phyloP scores from a whole-genome alignment of 1,140 invertebrate species.

The Pantala flavescens region DNA sequence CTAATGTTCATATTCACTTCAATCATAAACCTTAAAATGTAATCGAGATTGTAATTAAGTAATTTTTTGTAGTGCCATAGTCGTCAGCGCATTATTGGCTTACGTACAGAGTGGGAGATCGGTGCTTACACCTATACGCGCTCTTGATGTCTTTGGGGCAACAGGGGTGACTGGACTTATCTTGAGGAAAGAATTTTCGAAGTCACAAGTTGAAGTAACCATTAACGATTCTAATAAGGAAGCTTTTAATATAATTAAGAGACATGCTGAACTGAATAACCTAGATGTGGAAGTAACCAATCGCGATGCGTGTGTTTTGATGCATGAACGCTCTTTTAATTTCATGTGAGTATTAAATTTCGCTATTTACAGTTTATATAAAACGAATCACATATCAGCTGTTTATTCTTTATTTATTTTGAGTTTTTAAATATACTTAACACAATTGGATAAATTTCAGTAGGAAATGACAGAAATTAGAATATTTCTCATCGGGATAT shows the following conservation, averaged over 20 bases:
- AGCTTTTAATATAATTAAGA: background rate
- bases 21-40: too few relatives aligned
- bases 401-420: too few relatives aligned
- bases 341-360: background rate
- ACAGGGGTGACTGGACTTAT: background rate
- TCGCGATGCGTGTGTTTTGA: background rate
- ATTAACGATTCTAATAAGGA: background rate
- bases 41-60: background rate
- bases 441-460: too few relatives aligned
- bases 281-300: background rate
- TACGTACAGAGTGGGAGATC: conserved; percentile 16
- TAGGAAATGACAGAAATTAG: too few relatives aligned
- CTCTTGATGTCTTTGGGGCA: background rate
- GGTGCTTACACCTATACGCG: background rate
- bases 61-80: background rate
- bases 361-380: too few relatives aligned
- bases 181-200: background rate
- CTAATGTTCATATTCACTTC: background rate
- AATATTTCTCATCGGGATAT: too few relatives aligned
- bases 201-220: background rate
- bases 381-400: too few relatives aligned
- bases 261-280: background rate
- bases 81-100: conserved; percentile 11
- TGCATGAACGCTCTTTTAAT: background rate
- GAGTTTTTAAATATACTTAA: too few relatives aligned